A percentile compares a stretch with the other conserved stretches of the same genome.
These are phyloP conservation scores for Zosterops lateralis DNA, from an alignment of 2,113 vertebrate genomes.

Conservation along the genomic window DNA sequence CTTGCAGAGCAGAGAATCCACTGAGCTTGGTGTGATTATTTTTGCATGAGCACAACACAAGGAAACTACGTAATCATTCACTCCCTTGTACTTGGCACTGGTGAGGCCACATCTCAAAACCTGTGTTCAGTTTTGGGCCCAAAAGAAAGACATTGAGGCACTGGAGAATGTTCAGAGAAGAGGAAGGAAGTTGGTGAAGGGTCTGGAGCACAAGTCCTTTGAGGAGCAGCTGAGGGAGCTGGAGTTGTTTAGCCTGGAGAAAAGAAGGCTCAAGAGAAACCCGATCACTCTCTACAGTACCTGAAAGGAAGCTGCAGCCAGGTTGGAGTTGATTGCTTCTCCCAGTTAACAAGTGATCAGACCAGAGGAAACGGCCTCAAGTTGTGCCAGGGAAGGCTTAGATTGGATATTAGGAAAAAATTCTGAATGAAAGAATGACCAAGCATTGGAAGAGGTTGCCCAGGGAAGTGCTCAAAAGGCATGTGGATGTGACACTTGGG, in stretches of 20 bases:
- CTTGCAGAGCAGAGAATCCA: not conserved
- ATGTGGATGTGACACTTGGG: not conserved
- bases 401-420: not conserved
- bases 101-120: not conserved
- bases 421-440: not conserved
- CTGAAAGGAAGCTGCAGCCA: not conserved
- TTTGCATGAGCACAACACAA: rapidly evolving
- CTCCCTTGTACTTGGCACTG: not conserved
- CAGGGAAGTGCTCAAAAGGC: not conserved
- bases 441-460: not conserved
- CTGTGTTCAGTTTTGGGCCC: not conserved
- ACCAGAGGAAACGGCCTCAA: not conserved
- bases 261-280: not conserved
- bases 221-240: not conserved
- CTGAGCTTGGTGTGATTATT: rapidly evolving
- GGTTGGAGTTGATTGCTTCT: not conserved
- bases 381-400: not conserved
- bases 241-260: not conserved
- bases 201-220: not conserved
- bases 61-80: not conserved
- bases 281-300: not conserved
- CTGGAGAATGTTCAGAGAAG: not conserved
- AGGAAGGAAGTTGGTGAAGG: not conserved
- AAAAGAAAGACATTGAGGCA: not conserved
- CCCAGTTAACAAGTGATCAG: not conserved